phyloP scores from a whole-genome alignment of 1,140 invertebrate genomes.

The Calliphora vicina region DNA sequence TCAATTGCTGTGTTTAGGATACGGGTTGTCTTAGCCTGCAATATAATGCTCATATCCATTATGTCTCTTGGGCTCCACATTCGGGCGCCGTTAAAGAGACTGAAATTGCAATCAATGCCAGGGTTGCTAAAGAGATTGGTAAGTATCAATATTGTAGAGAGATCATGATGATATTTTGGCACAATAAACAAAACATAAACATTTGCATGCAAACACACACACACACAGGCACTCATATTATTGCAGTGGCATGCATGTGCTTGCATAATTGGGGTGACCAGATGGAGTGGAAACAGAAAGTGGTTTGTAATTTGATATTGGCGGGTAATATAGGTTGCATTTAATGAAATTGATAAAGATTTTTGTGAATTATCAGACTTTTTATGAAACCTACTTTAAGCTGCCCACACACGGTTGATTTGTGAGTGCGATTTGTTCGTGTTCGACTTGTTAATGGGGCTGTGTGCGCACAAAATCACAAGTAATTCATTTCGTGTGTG shows the following conservation, averaged over 20 bases:
- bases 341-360: no score
- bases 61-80: conserved; percentile 58
- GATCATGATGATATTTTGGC: neutral
- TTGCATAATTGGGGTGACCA: neutral
- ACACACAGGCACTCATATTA: neutral
- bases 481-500: no score
- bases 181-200: neutral
- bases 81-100: conserved; percentile 57
- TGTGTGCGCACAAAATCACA: no score
- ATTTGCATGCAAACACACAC: neutral
- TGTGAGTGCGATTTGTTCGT: no score
- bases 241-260: neutral
- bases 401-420: no score
- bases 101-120: conserved; percentile 63
- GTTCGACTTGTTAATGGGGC: no score
- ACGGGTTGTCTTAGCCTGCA: conserved; percentile 59
- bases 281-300: neutral
- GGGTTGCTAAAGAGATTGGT: conserved; percentile 62
- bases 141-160: conserved; percentile 32
- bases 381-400: no score
- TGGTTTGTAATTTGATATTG: neutral
- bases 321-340: no score
- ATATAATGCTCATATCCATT: conserved; percentile 53
- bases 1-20: conserved; percentile 47
- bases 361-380: no score